Evolutionary conservation across 2,888 invertebrate genomes (phyloP), one percentile per base, ranked within the genome.

Genomic region (Panopea generosa): DNA sequence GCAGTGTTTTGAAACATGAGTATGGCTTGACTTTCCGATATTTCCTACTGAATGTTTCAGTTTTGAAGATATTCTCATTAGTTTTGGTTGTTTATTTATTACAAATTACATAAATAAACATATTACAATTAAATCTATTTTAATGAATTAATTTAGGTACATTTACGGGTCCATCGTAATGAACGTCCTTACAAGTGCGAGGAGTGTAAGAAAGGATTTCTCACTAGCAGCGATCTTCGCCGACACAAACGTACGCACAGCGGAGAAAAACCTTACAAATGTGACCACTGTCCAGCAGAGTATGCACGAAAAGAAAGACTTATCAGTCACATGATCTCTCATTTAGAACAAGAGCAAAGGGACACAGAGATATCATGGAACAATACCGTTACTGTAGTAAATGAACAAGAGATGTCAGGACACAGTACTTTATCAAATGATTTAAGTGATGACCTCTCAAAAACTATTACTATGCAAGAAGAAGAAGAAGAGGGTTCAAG

Each of bases 121-220:
- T 11, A 33, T 33, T 33, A 33, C 11, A n/a, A n/a, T n/a, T n/a
- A n/a, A n/a, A n/a, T n/a, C n/a, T n/a, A n/a, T n/a, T n/a, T n/a
- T n/a, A n/a, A n/a, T n/a, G n/a, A 11, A 16, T 4, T 29, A 55
- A 73, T 55, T 16, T 26, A 80, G 80, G 80, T 80, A 16, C 80
- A 80, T 55, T 38, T 80, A 7, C 63, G 80, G 27, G 70, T 80
- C 43, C 80, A 80, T 45, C 63, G 75, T 40, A 75, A 75, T 47
- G 80, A 80, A 29, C 72, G 80, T 20, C 80, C 80, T 18, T 76
- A 80, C 50, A 66, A 49, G 11, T 80, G 80, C 53, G 66, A 73
- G 3, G 65, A 69, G 14, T 80, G 80, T 67, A 62, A 80, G 72
- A 80, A 80, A 27, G 75, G 80, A n/a, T 80, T 80, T 53, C 70